Percentiles rank a stretch among this genome's conserved stretches.
Evolutionary conservation across 2,888 invertebrate genomes (phyloP).

Genomic region (Drosophila stalkeri): DNA sequence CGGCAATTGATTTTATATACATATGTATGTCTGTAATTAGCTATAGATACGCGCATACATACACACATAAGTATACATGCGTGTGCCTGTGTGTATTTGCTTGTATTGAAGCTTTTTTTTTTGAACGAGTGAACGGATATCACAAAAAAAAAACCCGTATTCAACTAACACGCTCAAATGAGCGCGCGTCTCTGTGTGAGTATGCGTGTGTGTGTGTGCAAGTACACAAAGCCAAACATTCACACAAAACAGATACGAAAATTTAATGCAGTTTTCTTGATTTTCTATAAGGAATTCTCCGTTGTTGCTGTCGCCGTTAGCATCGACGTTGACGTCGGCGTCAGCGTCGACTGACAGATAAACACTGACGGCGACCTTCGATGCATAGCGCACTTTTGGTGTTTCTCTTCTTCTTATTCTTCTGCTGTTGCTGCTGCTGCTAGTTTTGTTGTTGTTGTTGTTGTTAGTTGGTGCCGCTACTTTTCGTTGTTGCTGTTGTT

Average conservation of each 20-base stretch:
- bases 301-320: constrained; percentile 31
- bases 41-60: not conserved
- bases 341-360: constrained; percentile 29
- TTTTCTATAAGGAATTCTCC: constrained; percentile 74
- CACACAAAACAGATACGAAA: constrained; percentile 62
- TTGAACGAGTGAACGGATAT: constrained; percentile 47
- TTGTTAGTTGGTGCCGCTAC: constrained; percentile 33
- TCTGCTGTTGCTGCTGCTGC: constrained; percentile 8
- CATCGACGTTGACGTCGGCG: constrained; percentile 24
- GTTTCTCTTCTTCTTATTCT: constrained; percentile 32
- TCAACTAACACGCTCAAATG: constrained; percentile 41
- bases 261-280: constrained; percentile 77
- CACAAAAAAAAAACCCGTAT: constrained; percentile 50
- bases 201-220: constrained; percentile 1
- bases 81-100: constrained; percentile 3
- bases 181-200: not conserved
- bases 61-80: not conserved
- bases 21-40: constrained; percentile 2
- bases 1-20: constrained; percentile 1
- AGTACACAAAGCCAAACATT: constrained; percentile 19
- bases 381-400: constrained; percentile 56
- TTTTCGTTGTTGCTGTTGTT: constrained; percentile 53
- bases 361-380: constrained; percentile 70
- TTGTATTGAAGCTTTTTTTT: constrained; percentile 43
- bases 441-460: constrained; percentile 4